Evolutionary conservation across 1,140 invertebrate genomes (phyloP).

Genomic region (Cotesia glomerata): DNA sequence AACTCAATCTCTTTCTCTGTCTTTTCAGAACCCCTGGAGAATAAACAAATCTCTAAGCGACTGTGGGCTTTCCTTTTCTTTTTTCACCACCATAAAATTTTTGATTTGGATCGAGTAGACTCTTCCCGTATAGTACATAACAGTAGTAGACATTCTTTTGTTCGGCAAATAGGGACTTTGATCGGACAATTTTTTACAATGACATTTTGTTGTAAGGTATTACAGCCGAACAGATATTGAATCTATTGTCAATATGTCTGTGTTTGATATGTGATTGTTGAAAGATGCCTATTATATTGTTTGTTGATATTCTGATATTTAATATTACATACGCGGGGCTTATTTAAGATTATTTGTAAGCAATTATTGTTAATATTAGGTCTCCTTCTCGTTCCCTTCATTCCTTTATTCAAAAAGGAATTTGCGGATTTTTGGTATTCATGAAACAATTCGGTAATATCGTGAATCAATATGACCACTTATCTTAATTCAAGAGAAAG

Average conservation of each 20-base stretch:
- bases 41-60: slow-evolving; percentile 15
- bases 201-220: neutral
- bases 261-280: neutral
- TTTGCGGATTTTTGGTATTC: too few relatives aligned
- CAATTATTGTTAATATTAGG: too few relatives aligned
- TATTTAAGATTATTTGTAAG: too few relatives aligned
- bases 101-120: neutral
- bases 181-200: slow-evolving; percentile 1
- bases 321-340: neutral
- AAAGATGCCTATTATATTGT: too few relatives aligned
- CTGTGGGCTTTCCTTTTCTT: slow-evolving; percentile 7
- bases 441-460: too few relatives aligned
- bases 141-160: neutral
- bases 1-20: neutral
- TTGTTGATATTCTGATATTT: neutral
- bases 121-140: neutral
- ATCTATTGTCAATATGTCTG: neutral
- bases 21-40: neutral
- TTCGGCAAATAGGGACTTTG: neutral
- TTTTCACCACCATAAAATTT: slow-evolving; percentile 5
- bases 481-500: too few relatives aligned
- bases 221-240: neutral
- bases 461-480: too few relatives aligned
- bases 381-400: neutral
- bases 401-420: too few relatives aligned